Base-by-base conservation (phyloP, 1,140 invertebrate genomes). In the Druon quercuslanigerum region DNA sequence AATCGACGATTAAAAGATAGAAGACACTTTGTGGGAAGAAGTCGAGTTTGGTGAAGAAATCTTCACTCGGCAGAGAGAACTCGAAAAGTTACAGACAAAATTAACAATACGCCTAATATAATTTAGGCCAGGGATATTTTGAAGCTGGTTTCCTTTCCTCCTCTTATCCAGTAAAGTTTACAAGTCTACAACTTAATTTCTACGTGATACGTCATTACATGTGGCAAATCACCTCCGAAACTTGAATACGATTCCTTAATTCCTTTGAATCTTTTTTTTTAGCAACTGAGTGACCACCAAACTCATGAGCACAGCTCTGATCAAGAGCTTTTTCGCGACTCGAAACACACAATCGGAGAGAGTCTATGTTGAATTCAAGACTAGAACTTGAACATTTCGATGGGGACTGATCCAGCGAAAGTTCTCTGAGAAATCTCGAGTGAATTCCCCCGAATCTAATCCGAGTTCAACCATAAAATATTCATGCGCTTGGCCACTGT, bases 401-500 rank as follows among this genome's bases (percentile, higher is more conserved):
- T 40, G 25, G 25, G 33, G 25, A 66, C 57, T 60, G 25, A 33
- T 54, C 52, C 52, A 54, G 6, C 17, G 20, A 60, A 60, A 60
- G 4, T 60, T 13, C 33, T 20, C 14, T 33, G 2, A 14, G 12
- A 4, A 60, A 33, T 25, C 57, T 60, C 20, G 14, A 14, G 20
- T 60, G 20, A 66, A 46, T 66, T 66, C 40, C 25, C 14, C 46
- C 6, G 60, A 66, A 14, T 66, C 60, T 46, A 46, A 46, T 46
- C 40, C 7, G 25, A 46, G 19, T 25, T 60, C 20, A 66, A 40
- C 13, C 60, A 66, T 66, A 66, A 40, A 66, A 66, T 66, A 66
- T 66, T 66, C 60, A 66, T 66, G 33, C 60, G 25, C 60, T 66
- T 66, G 60, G 60, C 60, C 20, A 66, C 60, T 66, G 12, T 33